Evolutionary conservation across 2,113 vertebrate genomes (phyloP).

Genomic region (Xiphophorus maculatus): DNA sequence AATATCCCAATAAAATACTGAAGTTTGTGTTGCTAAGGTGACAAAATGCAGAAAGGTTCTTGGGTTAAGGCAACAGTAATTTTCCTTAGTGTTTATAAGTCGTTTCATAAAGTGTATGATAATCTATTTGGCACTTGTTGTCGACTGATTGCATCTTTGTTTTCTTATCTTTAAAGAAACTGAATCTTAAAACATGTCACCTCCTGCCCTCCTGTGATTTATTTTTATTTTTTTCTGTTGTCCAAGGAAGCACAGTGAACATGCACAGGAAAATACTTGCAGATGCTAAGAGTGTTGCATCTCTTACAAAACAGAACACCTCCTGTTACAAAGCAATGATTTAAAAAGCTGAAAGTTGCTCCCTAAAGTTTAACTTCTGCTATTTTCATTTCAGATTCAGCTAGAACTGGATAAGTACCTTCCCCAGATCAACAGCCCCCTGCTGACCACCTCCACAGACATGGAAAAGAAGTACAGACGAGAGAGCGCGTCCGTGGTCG

Average conservation of each 20-base stretch:
- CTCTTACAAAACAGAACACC: background rate
- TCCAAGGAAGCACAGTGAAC: background rate
- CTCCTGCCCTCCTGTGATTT: background rate
- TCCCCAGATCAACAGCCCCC: constrained; percentile 52
- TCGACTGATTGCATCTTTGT: background rate
- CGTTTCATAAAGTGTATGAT: no score
- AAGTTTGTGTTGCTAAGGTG: background rate
- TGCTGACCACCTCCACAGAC: constrained; percentile 26
- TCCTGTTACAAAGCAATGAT: background rate
- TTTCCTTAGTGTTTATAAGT: background rate
- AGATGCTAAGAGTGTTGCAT: background rate
- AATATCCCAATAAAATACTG: background rate
- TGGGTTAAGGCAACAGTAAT: background rate
- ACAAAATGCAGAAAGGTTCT: background rate
- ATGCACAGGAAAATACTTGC: background rate
- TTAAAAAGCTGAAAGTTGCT: background rate
- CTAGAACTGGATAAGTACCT: constrained; percentile 91
- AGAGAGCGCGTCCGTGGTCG: constrained; percentile 89
- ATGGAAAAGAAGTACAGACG: constrained; percentile 88
- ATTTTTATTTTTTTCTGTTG: background rate
- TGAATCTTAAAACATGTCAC: background rate
- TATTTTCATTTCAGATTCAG: constrained; percentile 65
- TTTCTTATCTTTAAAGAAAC: background rate
- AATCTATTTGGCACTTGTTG: background rate
- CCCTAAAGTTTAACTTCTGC: background rate